Evolutionary conservation across 2,797 vertebrate species (phyloP).

Genomic region (Sebastes matsubarae): DNA sequence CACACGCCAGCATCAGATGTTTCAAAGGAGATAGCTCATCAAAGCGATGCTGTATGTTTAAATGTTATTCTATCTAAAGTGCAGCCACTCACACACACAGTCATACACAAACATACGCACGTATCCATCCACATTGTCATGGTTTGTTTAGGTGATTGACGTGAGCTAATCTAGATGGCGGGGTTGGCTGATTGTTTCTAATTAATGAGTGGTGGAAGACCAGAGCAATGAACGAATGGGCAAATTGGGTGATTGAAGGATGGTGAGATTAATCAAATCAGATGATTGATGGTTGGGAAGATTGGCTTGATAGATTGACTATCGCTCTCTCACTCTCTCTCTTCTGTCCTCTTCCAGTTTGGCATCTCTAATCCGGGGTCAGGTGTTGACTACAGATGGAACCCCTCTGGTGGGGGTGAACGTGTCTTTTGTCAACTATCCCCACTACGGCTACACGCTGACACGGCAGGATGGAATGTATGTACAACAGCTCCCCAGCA

Average conservation of each 20-base stretch:
- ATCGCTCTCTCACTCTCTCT: slow-evolving; percentile 49
- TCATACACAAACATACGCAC: slow-evolving; percentile 4
- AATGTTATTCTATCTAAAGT: slow-evolving; percentile 20
- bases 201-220: slow-evolving; percentile 71
- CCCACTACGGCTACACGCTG: slow-evolving; percentile 97
- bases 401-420: slow-evolving; percentile 98
- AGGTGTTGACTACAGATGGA: slow-evolving; percentile 98
- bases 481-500: slow-evolving; percentile 78
- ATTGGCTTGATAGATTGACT: slow-evolving; percentile 45
- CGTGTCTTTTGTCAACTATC: slow-evolving; percentile 98
- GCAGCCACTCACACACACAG: neutral
- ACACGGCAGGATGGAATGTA: slow-evolving; percentile 99
- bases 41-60: slow-evolving; percentile 24
- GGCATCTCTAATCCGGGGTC: slow-evolving; percentile 96
- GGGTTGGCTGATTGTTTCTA: slow-evolving; percentile 65
- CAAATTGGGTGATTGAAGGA: slow-evolving; percentile 75
- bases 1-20: slow-evolving; percentile 6
- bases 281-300: slow-evolving; percentile 66
- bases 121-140: slow-evolving; percentile 42
- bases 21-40: slow-evolving; percentile 58
- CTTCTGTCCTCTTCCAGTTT: slow-evolving; percentile 83
- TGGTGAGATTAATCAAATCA: slow-evolving; percentile 67
- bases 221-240: slow-evolving; percentile 57
- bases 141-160: slow-evolving; percentile 72
- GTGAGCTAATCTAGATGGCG: slow-evolving; percentile 48